Conservation (phyloP, 2,113 vertebrate species). For the Misgurnus mizolepis region DNA sequence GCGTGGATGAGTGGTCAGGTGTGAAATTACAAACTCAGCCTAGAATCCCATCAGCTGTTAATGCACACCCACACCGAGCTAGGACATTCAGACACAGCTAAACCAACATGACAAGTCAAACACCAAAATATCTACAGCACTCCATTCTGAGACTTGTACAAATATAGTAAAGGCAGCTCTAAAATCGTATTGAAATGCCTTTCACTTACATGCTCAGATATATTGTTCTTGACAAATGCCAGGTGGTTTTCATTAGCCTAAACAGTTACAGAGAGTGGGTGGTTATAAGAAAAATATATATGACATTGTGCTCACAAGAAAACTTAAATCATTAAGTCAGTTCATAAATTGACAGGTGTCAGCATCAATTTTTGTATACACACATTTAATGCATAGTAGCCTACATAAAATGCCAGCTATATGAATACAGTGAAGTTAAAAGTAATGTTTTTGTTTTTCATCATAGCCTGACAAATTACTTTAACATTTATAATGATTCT, state of each 20-base stretch:
- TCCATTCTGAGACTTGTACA: neutral
- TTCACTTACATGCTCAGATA: neutral
- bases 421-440: too few species aligned
- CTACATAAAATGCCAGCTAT: too few species aligned
- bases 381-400: too few species aligned
- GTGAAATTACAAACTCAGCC: conserved; percentile 57
- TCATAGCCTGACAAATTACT: too few species aligned
- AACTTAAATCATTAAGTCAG: neutral
- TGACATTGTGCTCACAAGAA: neutral
- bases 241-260: neutral
- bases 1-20: conserved; percentile 57
- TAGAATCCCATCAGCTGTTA: conserved; percentile 53
- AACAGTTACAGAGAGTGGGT: neutral
- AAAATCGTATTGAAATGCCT: neutral
- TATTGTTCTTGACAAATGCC: neutral
- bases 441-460: too few species aligned
- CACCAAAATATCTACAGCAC: conserved; percentile 26
- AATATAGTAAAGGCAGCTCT: neutral
- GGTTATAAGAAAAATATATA: neutral
- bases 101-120: conserved; percentile 21
- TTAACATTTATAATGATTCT: too few species aligned
- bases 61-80: conserved; percentile 50
- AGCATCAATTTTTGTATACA: too few species aligned
- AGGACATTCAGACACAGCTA: conserved; percentile 16
- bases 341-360: neutral